Base-by-base conservation (phyloP, 2,888 invertebrate species). In the Crepidodera aurea region DNA sequence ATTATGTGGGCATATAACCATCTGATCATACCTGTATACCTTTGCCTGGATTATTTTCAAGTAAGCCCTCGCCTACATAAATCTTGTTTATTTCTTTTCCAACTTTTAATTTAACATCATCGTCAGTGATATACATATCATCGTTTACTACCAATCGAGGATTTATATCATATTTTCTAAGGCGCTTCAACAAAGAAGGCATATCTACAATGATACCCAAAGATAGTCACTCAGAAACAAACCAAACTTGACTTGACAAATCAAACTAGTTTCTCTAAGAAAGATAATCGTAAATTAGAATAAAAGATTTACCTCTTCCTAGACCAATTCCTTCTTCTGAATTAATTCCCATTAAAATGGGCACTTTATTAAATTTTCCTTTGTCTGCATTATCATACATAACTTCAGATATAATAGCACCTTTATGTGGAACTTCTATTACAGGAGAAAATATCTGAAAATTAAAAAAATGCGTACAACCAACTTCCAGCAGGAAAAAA, bases 21-120 rank as follows among this genome's bases (percentile, higher is more conserved):
- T 15, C 8, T 44, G n/a, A n/a, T 29, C 12, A 8, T 56, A 70
- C 70, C 62, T 67, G 60, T 7, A 70, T 42, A 3, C 55, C 61
- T 32, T 60, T 64, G 12, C 62, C 46, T 50, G 65, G 55, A 44
- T 68, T 63, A 19, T 66, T 27, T 19, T 34, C 44, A 22, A 68
- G 66, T 19, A 29, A 16, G 7, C 56, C 58, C 10, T 46, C n/a
- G 12, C 57, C 59, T 1, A 68, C 68, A 53, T 70, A 70, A 48
- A 69, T 66, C 6, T 57, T 8, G 15, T 58, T 66, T 12, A 70
- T 69, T 55, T 56, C 15, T 37, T 62, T 51, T 39, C 60, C 67
- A 13, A 64, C 67, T 32, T 51, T 37, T 10, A 60, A 40, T 18
- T 15, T 37, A 2, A 34, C 39, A 12, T 34, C 25, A 12, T 40